These are phyloP conservation scores for Pyrocephalus nanus DNA, from an alignment of 2,797 vertebrate genomes.

Conservation along the genomic window DNA sequence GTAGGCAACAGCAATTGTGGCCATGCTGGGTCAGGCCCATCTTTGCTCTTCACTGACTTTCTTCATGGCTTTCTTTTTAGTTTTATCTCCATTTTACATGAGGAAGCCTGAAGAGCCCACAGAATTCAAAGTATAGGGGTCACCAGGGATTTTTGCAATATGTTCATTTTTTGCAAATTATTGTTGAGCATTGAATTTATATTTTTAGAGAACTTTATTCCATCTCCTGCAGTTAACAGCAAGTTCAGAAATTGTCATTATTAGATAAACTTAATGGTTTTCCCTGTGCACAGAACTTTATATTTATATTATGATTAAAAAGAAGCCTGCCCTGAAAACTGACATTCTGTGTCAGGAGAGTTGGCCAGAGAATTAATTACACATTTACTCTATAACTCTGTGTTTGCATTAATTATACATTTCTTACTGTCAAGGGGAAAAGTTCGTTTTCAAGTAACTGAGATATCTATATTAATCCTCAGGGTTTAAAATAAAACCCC, in stretches of 20 bases:
- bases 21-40: accelerated
- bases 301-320: background rate
- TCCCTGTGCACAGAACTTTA: background rate
- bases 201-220: background rate
- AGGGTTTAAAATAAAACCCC: background rate
- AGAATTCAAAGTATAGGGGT: background rate
- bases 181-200: background rate
- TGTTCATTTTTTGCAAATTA: background rate
- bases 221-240: background rate
- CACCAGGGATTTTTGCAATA: background rate
- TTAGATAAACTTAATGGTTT: background rate
- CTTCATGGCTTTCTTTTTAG: background rate
- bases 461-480: background rate
- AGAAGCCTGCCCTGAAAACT: background rate
- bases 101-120: background rate
- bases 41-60: background rate
- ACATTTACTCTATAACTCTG: background rate
- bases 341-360: background rate
- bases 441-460: background rate
- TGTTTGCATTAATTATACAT: background rate
- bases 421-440: background rate
- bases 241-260: background rate
- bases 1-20: background rate
- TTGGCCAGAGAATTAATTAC: conserved; percentile 33
- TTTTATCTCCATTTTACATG: background rate